Evolutionary conservation across 1,140 invertebrate genomes (phyloP).

Genomic region (Apis florea): DNA sequence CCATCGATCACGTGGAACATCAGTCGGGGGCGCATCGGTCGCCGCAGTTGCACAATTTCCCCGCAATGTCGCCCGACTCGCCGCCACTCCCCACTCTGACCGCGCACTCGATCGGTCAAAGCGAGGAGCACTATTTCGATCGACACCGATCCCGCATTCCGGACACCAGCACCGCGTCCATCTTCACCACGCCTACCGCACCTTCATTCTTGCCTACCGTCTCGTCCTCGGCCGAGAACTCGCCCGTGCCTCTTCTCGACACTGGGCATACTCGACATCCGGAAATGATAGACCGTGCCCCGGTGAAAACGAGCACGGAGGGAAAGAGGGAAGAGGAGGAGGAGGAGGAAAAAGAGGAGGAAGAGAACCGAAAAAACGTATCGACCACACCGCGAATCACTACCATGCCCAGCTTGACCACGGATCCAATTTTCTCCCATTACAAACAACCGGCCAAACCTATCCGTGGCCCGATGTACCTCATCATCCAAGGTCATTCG

Average conservation of each 20-base stretch:
- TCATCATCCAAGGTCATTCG: constrained; percentile 91
- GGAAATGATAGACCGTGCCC: neutral
- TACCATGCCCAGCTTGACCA: constrained; percentile 75
- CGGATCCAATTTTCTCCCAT: constrained; percentile 82
- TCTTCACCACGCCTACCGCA: constrained; percentile 4
- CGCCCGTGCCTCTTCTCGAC: neutral
- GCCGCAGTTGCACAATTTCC: constrained; percentile 26
- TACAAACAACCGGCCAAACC: constrained; percentile 84
- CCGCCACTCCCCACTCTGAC: constrained; percentile 33
- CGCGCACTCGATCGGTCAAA: neutral
- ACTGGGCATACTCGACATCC: too few species aligned
- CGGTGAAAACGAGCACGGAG: too few species aligned
- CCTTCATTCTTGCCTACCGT: constrained; percentile 7
- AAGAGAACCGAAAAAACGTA: constrained; percentile 40
- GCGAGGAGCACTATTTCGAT: constrained; percentile 19
- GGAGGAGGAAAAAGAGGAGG: constrained; percentile 19
- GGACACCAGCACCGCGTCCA: constrained; percentile 2
- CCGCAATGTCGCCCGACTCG: constrained; percentile 28
- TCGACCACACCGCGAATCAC: constrained; percentile 61
- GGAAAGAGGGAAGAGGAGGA: neutral
- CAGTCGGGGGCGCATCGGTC: neutral
- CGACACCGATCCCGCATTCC: constrained; percentile 25
- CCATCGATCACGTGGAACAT: constrained; percentile 15
- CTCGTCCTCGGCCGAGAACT: neutral
- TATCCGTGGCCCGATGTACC: constrained; percentile 85